Evolutionary conservation across 1,140 invertebrate genomes (phyloP), one percentile per base, ranked within the genome.

Genomic region (Hypothenemus hampei): DNA sequence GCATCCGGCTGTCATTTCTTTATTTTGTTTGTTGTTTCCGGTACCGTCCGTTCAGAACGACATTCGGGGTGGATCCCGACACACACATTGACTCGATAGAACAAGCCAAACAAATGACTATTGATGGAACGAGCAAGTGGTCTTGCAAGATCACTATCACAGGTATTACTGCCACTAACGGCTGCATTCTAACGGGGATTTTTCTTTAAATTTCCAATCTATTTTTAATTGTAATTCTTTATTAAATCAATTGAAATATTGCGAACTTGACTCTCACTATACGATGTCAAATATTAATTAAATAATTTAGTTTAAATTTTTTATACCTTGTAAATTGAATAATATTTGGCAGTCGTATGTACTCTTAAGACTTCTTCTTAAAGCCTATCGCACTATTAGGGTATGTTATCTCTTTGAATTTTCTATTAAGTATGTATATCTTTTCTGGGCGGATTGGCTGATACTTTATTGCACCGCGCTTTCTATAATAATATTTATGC

Each of bases 51-150:
- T 69, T 61, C 79, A 94, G 91, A 86, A 89, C 85, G 80, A 95
- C 92, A 77, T 96, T 97, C 86, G 84, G 84, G 83, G 88, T 97
- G 81, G 93, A 97, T 79, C 91, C 94, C 77, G 94, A 97, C 79
- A 95, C 91, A 75, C 96, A 98, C 82, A 92, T 94, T 80, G 95
- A 97, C 82, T 92, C 92, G 76, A 86, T 98, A 78, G 94, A 97
- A 80, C 89, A 94, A 77, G 93, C 95, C 65, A 93, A 98, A 81
- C 84, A 87, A 78, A 87, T 89, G 77, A 96, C 98, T 77, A 88
- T 98, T 73, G 97, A 98, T 80, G 97, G 97, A 76, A 98, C 94
- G 69, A 97, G 94, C 72, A 98, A 98, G 81, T 99, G 96, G 96
- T 97, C 94, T 75, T 97, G 94, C 82, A 98, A 98, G 86, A 95